These are phyloP conservation scores for Platysteira castanea DNA, from an alignment of 2,113 vertebrate genomes.

Conservation along the genomic window DNA sequence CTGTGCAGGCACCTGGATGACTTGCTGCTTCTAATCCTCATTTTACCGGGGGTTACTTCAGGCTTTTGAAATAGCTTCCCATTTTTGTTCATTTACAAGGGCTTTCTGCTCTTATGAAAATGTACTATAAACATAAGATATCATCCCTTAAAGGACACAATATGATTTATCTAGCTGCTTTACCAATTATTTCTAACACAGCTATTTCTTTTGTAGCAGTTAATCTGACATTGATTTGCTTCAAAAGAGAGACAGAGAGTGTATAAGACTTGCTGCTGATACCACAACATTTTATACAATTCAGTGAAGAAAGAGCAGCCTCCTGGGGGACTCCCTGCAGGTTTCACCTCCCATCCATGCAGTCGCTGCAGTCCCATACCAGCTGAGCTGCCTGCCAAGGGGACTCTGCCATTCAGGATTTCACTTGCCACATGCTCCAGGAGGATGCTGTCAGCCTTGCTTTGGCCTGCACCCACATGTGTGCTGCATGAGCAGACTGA, in stretches of 20 bases:
- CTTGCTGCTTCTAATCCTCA: neutral
- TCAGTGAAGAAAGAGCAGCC: neutral
- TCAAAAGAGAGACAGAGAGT: neutral
- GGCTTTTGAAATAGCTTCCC: neutral
- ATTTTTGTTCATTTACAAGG: neutral
- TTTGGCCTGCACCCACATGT: rapidly evolving
- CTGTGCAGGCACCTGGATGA: neutral
- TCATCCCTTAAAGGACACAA: neutral
- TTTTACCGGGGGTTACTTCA: neutral
- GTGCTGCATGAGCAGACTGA: neutral
- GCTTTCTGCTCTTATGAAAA: neutral
- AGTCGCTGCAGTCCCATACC: neutral
- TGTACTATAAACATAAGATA: neutral
- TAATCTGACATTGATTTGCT: conserved; percentile 10
- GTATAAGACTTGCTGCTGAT: neutral
- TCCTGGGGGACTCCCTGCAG: neutral
- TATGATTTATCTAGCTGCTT: neutral
- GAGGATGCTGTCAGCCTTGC: rapidly evolving
- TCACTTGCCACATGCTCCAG: neutral
- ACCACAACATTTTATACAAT: neutral
- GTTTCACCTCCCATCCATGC: rapidly evolving
- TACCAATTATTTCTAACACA: neutral
- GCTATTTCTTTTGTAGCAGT: neutral
- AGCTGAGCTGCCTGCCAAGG: rapidly evolving
- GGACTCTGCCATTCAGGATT: neutral